Percentiles rank a stretch among this genome's conserved stretches.
These are phyloP conservation scores for Aramus guarauna DNA, from an alignment of 2,113 vertebrate genomes.

Conservation along the genomic window DNA sequence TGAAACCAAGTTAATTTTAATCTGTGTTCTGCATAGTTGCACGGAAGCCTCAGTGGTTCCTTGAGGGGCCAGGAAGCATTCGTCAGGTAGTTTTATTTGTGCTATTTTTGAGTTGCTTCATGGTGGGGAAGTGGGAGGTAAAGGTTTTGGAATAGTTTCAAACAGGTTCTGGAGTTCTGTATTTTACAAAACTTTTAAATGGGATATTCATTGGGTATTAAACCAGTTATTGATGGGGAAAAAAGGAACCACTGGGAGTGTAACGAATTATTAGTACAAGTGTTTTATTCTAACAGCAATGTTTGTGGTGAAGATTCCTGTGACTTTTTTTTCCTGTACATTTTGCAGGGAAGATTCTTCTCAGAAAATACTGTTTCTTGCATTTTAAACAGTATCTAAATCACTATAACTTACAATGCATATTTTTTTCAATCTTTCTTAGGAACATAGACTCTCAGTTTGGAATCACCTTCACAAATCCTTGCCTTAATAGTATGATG, in stretches of 20 bases:
- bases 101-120: neutral
- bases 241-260: neutral
- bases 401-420: neutral
- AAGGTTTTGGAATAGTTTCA: neutral
- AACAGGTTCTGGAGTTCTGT: neutral
- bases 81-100: rapidly evolving
- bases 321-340: neutral
- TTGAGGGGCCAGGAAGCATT: neutral
- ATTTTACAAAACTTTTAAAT: neutral
- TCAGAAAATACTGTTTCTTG: neutral
- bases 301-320: neutral
- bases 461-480: neutral
- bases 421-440: neutral
- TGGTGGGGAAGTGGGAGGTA: neutral
- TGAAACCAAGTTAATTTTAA: neutral
- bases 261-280: neutral
- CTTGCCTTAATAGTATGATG: neutral
- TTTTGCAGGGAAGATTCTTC: neutral
- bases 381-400: neutral
- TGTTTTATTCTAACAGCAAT: neutral
- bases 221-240: neutral
- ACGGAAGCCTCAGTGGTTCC: neutral
- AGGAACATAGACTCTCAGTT: neutral
- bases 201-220: neutral
- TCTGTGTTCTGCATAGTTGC: neutral